phyloP scores from a whole-genome alignment of 2,113 vertebrate species.

The Paralichthys olivaceus region DNA sequence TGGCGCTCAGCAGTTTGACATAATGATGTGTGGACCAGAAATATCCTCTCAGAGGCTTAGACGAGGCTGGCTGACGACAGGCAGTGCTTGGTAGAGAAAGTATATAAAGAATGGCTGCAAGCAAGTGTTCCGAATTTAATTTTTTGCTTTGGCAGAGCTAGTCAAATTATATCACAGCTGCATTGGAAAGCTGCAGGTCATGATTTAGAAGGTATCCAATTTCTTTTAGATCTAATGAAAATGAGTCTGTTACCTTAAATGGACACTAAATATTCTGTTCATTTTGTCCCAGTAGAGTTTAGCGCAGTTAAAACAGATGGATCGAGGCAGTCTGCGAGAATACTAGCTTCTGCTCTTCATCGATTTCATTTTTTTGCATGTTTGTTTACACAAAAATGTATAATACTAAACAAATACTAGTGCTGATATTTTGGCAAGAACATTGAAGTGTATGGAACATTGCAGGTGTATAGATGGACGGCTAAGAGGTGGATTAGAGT shows the following conservation, averaged over 20 bases:
- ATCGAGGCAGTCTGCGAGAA: background rate
- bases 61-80: background rate
- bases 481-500: too few species aligned
- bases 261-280: too few species aligned
- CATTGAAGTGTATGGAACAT: too few species aligned
- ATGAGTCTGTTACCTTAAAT: background rate
- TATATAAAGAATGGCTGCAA: background rate
- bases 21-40: background rate
- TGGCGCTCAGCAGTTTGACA: background rate
- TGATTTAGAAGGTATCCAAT: background rate
- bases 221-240: background rate
- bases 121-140: background rate
- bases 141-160: too few species aligned
- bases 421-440: too few species aligned
- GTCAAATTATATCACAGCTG: background rate
- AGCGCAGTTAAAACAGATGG: background rate
- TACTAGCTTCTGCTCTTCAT: background rate
- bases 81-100: background rate
- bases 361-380: too few species aligned
- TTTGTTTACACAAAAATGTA: too few species aligned
- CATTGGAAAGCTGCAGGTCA: background rate
- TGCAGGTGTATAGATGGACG: too few species aligned
- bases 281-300: too few species aligned
- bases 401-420: too few species aligned
- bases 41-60: constrained; percentile 5